Base-by-base conservation (phyloP, 2,888 invertebrate genomes). In the Drosophila mettleri region DNA sequence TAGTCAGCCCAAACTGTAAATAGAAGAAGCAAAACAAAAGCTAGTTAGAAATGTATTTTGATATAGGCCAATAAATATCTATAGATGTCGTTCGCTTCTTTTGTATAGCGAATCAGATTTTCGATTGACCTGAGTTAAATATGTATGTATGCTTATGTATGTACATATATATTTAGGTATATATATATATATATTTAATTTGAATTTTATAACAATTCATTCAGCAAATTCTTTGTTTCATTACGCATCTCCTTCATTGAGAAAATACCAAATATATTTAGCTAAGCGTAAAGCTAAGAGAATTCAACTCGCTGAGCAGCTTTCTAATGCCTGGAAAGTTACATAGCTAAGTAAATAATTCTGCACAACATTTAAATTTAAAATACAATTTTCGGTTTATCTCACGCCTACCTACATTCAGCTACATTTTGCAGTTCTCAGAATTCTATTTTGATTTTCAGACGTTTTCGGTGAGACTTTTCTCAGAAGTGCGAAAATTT, bases 1-100 rank as follows among this genome's bases (percentile, higher is more conserved):
- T 20, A 27, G 29, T 27, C 36, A 43, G 10, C 36, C 57, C 36
- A 38, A 62, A 29, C 74, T 71, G 63, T 41, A 74, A 63, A 53
- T 43, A 57, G 31, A 60, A 33, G 27, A 48, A 18, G 8, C 27
- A 55, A 20, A 53, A 59, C 22, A 62, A 31, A 52, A 39, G 60
- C 27, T 27, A 41, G 45, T 69, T 57, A 46, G 45, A 51, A 55
- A 55, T 20, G 2, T 7, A 27, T 34, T 36, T 8, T 0, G 10
- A n/a, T 5, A 36, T 16, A 38, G 16, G n/a, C n/a, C 20, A 33
- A 46, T 48, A 20, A 20, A 20, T 18, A 2, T 38, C 10, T 18
- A 24, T 24, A 9, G 9, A 43, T 24, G 24, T 43, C 8, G 9
- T n/a, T 2, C n/a, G 2, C 24, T 39, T 7, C 12, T 24, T 9